Conservation (phyloP, 1,140 invertebrate species). For the Bradysia coprophila region DNA sequence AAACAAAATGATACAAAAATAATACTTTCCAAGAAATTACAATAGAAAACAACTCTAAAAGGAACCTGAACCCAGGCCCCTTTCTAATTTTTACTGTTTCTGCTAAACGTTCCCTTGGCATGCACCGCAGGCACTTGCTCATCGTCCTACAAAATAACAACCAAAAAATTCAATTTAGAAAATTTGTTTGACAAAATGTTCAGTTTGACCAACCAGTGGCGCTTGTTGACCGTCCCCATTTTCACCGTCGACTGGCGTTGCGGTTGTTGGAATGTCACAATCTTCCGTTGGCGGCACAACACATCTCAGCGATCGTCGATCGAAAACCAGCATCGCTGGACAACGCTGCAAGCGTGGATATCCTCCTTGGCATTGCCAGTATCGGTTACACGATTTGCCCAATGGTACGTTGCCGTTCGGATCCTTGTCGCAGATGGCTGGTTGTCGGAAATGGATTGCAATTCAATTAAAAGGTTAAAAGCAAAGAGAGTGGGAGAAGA, state of each 20-base stretch:
- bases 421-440: constrained; percentile 80
- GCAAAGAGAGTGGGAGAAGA: no score
- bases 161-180: not conserved
- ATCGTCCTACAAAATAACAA: not conserved
- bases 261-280: constrained; percentile 63
- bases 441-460: constrained; percentile 8
- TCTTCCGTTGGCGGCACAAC: constrained; percentile 77
- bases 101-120: not conserved
- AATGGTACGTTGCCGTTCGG: constrained; percentile 39
- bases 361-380: constrained; percentile 85
- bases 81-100: no score
- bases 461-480: not conserved
- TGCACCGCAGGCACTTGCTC: not conserved
- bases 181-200: no score
- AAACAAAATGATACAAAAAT: no score
- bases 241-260: constrained; percentile 35
- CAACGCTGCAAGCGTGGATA: constrained; percentile 78
- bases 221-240: not conserved
- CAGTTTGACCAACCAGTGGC: not conserved
- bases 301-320: constrained; percentile 61
- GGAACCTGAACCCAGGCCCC: no score
- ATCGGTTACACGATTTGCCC: constrained; percentile 81
- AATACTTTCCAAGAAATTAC: no score
- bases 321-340: constrained; percentile 79
- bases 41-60: no score